A percentile compares a stretch with the other conserved stretches of the same genome.
Conservation (phyloP, 2,888 invertebrate genomes). For the Ormyrus rosae region DNA sequence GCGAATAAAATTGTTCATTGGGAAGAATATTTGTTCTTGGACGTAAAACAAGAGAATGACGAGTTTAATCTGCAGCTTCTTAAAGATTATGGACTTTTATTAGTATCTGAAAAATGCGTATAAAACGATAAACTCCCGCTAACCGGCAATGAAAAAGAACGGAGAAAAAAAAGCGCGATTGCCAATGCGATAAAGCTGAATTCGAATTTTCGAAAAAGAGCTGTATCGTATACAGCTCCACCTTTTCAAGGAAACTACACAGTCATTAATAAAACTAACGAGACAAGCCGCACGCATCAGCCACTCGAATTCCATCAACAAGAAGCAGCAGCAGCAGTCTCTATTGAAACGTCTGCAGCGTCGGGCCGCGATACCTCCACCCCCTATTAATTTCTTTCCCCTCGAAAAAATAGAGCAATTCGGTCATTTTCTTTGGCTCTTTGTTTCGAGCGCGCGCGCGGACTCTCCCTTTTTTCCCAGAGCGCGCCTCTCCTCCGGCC, state of each 20-base stretch:
- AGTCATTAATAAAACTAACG: conserved; percentile 9
- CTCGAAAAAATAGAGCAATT: conserved; percentile 36
- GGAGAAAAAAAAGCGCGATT: no score
- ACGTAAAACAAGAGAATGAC: no score
- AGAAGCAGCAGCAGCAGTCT: not conserved
- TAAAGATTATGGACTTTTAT: no score
- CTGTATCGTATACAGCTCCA: not conserved
- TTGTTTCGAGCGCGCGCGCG: conserved; percentile 28
- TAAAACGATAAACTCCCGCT: no score
- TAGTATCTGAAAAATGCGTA: no score
- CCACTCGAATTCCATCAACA: not conserved
- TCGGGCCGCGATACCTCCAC: not conserved
- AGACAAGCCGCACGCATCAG: not conserved
- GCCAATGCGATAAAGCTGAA: no score
- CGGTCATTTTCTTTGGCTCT: conserved; percentile 34
- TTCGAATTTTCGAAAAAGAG: not conserved
- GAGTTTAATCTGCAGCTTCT: no score
- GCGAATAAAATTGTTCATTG: no score
- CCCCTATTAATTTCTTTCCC: conserved; percentile 17
- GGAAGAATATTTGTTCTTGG: no score
- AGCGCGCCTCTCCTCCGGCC: not conserved
- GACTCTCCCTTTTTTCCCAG: not conserved
- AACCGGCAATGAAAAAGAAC: no score
- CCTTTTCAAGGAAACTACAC: not conserved
- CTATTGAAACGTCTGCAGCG: conserved; percentile 12